These are phyloP conservation scores for Kryptopterus vitreolus DNA, from an alignment of 2,797 vertebrate species.

Conservation along the genomic window DNA sequence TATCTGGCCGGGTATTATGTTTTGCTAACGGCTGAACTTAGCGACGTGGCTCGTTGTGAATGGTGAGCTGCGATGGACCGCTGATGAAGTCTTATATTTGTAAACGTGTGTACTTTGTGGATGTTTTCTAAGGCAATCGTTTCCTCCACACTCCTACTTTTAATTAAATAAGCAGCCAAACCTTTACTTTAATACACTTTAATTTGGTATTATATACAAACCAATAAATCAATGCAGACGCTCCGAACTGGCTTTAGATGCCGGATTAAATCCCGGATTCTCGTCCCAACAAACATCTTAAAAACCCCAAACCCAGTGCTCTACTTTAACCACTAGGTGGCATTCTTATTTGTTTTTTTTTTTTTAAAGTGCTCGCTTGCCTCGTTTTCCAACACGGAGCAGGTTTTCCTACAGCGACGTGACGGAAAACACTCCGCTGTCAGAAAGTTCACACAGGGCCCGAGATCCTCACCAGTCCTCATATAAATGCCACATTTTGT, in stretches of 20 bases:
- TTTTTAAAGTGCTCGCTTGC: not conserved
- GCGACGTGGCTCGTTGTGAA: too few species aligned
- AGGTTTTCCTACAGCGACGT: not conserved
- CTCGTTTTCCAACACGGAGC: conserved; percentile 1
- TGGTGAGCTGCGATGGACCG: too few species aligned
- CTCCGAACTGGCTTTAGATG: not conserved
- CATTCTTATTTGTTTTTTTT: conserved; percentile 42
- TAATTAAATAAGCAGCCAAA: not conserved
- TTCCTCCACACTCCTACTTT: not conserved
- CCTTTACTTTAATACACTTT: not conserved
- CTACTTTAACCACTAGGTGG: conserved; percentile 52
- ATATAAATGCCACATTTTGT: conserved; percentile 7
- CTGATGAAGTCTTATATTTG: too few species aligned
- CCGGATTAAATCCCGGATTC: not conserved
- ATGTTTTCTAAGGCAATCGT: not conserved
- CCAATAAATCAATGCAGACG: not conserved
- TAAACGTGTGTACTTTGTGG: not conserved
- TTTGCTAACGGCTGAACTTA: too few species aligned
- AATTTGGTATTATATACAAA: not conserved
- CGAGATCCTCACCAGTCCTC: not conserved
- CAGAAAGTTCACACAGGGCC: not conserved
- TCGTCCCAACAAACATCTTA: not conserved
- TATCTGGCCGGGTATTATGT: too few species aligned
- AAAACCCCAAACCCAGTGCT: not conserved
- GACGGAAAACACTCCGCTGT: not conserved